Evolutionary conservation across 2,797 vertebrate species (phyloP), one percentile per base, ranked within the genome.

Genomic region (Acanthurus tractus): DNA sequence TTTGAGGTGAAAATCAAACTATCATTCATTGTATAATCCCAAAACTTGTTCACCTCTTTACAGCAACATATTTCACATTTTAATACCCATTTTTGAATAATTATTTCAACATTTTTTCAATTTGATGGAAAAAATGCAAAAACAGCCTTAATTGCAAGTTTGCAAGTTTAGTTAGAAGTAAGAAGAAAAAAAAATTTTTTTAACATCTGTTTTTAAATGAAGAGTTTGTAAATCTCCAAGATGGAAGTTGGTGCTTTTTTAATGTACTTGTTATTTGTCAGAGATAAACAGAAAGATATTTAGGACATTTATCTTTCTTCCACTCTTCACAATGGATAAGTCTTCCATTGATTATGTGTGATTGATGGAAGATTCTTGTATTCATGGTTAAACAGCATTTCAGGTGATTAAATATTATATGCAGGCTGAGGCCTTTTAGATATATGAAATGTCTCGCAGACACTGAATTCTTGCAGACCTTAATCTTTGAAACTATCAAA

Each of bases 321-420:
- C 8, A 7, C n/a, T 72, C 11, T 17, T 61, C 10, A 40, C 44
- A 67, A 73, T 57, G 44, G 23, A 73, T 56, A 49, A 55, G 54
- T 23, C 56, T 70, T 53, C 34, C 54, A 66, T 18, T 23, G 17
- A 70, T 66, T 69, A 14, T 61, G 42, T 59, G 49, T 71, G 45
- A 63, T 45, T 70, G 66, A 69, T 72, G 52, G 22, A 79, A 53
- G 23, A 53, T 63, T 9, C 62, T 69, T 85, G 29, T 74, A 36
- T 13, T 63, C 42, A 55, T 77, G 65, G 83, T 86, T 73, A 54
- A 81, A 40, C 38, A 68, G 40, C 55, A 46, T 79, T 74, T 75
- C 18, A 40, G 17, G 58, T 57, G 58, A 76, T 78, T 76, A 59
- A 66, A 63, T 63, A 77, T 84, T 76, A 80, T 78, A 78, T 13